A percentile compares a stretch with the other conserved stretches of the same genome.
Evolutionary conservation across 2,797 vertebrate species (phyloP).

Genomic region (Apodemus agrarius): DNA sequence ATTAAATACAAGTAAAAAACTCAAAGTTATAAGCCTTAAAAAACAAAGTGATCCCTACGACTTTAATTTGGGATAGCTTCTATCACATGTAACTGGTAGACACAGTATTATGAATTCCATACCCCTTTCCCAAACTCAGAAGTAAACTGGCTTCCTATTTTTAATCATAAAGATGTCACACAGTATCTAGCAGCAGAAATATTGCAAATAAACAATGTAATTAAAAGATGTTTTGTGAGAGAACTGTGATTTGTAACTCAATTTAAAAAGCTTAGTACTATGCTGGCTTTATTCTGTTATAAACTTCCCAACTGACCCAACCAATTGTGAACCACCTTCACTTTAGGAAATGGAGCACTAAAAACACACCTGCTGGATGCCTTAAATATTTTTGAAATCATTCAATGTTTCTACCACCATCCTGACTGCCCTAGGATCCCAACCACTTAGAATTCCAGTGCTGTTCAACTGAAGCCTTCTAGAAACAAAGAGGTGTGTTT

Average conservation of each 20-base stretch:
- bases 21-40: conserved; percentile 6
- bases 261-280: neutral
- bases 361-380: neutral
- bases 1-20: neutral
- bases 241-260: conserved; percentile 27
- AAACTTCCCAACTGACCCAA: neutral
- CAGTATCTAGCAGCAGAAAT: neutral
- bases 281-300: neutral
- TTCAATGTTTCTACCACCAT: neutral
- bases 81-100: neutral
- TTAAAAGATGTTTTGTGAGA: conserved; percentile 23
- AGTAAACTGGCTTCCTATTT: neutral
- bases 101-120: neutral
- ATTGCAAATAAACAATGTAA: conserved; percentile 34
- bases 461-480: neutral
- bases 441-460: neutral
- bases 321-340: neutral
- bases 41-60: neutral
- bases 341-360: conserved; percentile 12
- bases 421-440: neutral
- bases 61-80: conserved; percentile 27
- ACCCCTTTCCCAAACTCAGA: neutral
- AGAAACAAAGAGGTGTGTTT: neutral
- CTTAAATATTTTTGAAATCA: neutral
- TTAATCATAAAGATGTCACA: conserved; percentile 16